phyloP scores from a whole-genome alignment of 2,888 invertebrate species.

The Capitulum mitella region DNA sequence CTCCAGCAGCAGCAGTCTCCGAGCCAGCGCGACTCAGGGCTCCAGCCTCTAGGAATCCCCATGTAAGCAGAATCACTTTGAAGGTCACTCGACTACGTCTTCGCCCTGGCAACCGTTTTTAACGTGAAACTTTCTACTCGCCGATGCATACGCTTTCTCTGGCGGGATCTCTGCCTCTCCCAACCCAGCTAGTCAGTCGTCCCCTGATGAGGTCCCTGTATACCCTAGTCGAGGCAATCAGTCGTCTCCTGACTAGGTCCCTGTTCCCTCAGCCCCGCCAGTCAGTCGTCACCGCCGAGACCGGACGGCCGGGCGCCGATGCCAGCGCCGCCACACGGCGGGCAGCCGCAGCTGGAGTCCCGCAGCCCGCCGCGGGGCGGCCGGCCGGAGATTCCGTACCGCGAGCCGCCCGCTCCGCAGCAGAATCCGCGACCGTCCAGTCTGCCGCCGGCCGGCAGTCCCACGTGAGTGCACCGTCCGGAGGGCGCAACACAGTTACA shows the following conservation, averaged over 20 bases:
- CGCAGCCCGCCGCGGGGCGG: slow-evolving; percentile 9
- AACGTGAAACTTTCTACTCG: too few relatives aligned
- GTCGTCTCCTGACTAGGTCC: too few relatives aligned
- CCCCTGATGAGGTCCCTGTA: too few relatives aligned
- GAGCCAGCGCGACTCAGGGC: background rate
- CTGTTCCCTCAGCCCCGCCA: background rate
- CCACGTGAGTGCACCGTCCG: too few relatives aligned
- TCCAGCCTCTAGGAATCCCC: background rate
- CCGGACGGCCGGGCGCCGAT: slow-evolving; percentile 7
- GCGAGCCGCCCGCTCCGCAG: slow-evolving; percentile 32
- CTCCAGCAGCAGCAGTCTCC: slow-evolving; percentile 8
- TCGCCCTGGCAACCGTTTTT: too few relatives aligned
- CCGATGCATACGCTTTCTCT: too few relatives aligned
- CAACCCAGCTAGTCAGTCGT: too few relatives aligned
- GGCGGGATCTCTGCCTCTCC: too few relatives aligned
- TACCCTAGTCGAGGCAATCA: too few relatives aligned
- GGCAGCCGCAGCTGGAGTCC: background rate
- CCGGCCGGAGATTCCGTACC: slow-evolving; percentile 33
- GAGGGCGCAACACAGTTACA: too few relatives aligned
- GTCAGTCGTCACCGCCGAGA: background rate
- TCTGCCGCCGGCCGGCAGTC: background rate
- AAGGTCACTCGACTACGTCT: too few relatives aligned
- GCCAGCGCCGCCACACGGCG: slow-evolving; percentile 19
- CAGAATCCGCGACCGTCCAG: background rate
- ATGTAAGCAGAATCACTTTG: background rate